A percentile compares a stretch with the other conserved stretches of the same genome.
These are phyloP conservation scores for Arnoldichthys spilopterus DNA, from an alignment of 2,797 vertebrate species.

Conservation along the genomic window DNA sequence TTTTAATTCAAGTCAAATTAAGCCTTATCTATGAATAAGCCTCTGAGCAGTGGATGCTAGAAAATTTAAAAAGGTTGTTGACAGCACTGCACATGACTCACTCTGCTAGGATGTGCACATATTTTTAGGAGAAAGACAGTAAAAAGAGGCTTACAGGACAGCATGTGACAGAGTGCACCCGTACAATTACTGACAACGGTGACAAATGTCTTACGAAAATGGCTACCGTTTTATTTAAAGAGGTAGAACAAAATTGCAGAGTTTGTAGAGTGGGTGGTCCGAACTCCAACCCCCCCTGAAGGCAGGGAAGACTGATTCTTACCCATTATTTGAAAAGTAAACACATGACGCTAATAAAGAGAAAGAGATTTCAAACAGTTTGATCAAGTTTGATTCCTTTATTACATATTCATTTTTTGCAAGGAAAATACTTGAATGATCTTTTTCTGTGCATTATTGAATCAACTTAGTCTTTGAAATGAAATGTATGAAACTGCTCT, in stretches of 20 bases:
- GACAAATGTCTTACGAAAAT: slow-evolving; percentile 12
- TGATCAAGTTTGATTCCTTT: too few relatives aligned
- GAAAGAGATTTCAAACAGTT: background rate
- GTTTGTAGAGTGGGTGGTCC: background rate
- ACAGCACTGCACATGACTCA: slow-evolving; percentile 28
- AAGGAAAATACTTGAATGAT: too few relatives aligned
- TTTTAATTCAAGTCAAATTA: slow-evolving; percentile 30
- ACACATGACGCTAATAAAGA: too few relatives aligned
- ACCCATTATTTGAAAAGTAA: background rate
- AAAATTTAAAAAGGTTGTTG: slow-evolving; percentile 15
- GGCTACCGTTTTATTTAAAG: slow-evolving; percentile 15
- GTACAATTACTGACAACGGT: slow-evolving; percentile 30
- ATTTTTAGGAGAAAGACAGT: slow-evolving; percentile 27
- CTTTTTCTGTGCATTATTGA: too few relatives aligned
- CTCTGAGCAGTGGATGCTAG: background rate
- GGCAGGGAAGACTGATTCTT: background rate
- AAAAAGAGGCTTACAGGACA: slow-evolving; percentile 18
- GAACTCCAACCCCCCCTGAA: background rate
- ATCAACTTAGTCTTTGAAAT: too few relatives aligned
- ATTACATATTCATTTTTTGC: too few relatives aligned
- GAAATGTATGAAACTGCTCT: too few relatives aligned
- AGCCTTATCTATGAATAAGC: slow-evolving; percentile 10
- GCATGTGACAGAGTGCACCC: slow-evolving; percentile 19
- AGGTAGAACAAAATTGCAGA: background rate
- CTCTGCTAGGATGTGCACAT: slow-evolving; percentile 18